These are phyloP conservation scores for Propsilocerus akamusi DNA, from an alignment of 1,140 invertebrate species.

Conservation along the genomic window DNA sequence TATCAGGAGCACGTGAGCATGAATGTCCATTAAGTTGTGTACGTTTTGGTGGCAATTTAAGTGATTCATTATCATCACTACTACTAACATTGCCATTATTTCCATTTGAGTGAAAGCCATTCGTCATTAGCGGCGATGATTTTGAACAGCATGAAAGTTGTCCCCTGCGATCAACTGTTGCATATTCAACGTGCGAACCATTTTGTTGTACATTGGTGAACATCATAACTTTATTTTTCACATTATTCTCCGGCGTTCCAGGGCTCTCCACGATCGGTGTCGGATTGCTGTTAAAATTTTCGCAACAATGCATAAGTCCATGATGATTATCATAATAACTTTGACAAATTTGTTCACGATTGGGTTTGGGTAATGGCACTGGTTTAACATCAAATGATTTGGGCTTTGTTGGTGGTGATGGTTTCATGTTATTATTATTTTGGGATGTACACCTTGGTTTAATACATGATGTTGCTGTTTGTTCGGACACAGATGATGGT, in stretches of 20 bases:
- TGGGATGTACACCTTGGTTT: slow-evolving; percentile 20
- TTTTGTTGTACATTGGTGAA: background rate
- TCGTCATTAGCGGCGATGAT: slow-evolving; percentile 18
- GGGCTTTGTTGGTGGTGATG: slow-evolving; percentile 19
- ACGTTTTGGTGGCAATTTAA: slow-evolving; percentile 33
- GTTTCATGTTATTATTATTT: slow-evolving; percentile 17
- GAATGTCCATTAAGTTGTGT: slow-evolving; percentile 26
- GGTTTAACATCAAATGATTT: background rate
- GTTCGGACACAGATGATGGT: slow-evolving; percentile 29
- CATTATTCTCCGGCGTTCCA: background rate
- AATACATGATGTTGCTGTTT: slow-evolving; percentile 7
- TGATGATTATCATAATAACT: slow-evolving; percentile 2
- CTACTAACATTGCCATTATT: slow-evolving; percentile 22
- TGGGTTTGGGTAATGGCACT: background rate
- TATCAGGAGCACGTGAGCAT: slow-evolving; percentile 25
- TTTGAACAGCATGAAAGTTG: slow-evolving; percentile 45
- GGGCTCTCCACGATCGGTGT: background rate
- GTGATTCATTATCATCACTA: slow-evolving; percentile 25
- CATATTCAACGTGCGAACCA: slow-evolving; percentile 26
- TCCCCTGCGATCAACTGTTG: slow-evolving; percentile 42
- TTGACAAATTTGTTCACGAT: background rate
- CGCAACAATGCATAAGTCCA: background rate
- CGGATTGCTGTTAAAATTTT: background rate
- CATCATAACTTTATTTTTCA: background rate
- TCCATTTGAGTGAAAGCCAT: slow-evolving; percentile 23